phyloP scores from a whole-genome alignment of 1,140 invertebrate genomes.

The Neodiprion virginianus region DNA sequence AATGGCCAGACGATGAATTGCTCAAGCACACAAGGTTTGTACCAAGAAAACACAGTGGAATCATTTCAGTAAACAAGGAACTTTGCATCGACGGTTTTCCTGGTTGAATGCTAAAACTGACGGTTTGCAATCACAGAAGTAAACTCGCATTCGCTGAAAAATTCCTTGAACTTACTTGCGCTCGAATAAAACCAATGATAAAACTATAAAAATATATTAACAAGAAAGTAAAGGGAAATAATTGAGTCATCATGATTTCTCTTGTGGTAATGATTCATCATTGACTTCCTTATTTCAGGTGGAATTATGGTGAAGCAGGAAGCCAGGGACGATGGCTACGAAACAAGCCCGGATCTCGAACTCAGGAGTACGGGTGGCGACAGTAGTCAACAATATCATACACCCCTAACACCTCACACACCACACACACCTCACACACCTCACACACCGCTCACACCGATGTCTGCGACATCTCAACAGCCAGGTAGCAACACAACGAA shows the following conservation, averaged over 20 bases:
- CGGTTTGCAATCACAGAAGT: too few relatives aligned
- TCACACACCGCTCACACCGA: slow-evolving; percentile 62
- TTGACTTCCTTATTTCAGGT: neutral
- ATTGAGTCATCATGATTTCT: too few relatives aligned
- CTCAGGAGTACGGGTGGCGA: slow-evolving; percentile 63
- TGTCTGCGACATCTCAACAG: slow-evolving; percentile 60
- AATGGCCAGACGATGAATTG: slow-evolving; percentile 55
- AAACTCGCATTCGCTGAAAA: too few relatives aligned
- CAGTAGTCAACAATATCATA: slow-evolving; percentile 61
- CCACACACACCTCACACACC: slow-evolving; percentile 66
- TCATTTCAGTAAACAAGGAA: too few relatives aligned
- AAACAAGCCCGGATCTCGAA: slow-evolving; percentile 82
- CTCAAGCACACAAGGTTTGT: slow-evolving; percentile 34
- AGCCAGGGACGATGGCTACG: slow-evolving; percentile 84
- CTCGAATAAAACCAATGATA: too few relatives aligned
- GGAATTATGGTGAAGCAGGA: slow-evolving; percentile 72
- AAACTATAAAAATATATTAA: too few relatives aligned
- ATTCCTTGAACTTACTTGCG: too few relatives aligned
- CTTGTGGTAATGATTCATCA: too few relatives aligned
- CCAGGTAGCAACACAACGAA: slow-evolving; percentile 56
- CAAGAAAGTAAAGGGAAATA: too few relatives aligned
- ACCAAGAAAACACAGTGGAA: neutral
- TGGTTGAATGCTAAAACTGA: too few relatives aligned
- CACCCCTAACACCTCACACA: slow-evolving; percentile 63
- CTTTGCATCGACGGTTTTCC: too few relatives aligned